phyloP scores from a whole-genome alignment of 2,113 vertebrate genomes.

The Arothron firmamentum region DNA sequence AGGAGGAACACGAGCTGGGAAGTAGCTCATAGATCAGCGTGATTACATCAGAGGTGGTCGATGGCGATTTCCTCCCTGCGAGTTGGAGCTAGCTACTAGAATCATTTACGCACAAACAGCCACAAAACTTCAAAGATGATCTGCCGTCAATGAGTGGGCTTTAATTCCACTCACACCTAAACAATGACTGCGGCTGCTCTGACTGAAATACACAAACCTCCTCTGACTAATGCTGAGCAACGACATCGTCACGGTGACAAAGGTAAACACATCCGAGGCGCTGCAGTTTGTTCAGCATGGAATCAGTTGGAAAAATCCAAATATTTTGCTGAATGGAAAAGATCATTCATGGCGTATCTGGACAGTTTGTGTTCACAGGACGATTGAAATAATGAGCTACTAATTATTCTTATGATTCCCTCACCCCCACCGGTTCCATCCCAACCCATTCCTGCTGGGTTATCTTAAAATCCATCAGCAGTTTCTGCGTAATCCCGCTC shows the following conservation, averaged over 20 bases:
- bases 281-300: conserved; percentile 1
- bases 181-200: neutral
- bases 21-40: conserved; percentile 14
- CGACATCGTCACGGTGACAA: conserved; percentile 12
- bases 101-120: neutral
- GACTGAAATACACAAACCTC: conserved; percentile 8
- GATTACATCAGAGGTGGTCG: conserved; percentile 16
- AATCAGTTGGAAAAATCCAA: neutral
- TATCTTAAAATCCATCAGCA: neutral
- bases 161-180: neutral
- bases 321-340: conserved; percentile 1
- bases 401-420: neutral
- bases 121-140: neutral
- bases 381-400: neutral
- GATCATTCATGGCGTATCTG: conserved; percentile 10
- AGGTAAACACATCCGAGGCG: conserved; percentile 17
- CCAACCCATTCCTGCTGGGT: no score
- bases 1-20: conserved; percentile 11
- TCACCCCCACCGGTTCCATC: no score
- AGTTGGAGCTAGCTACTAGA: neutral
- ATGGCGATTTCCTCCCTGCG: conserved; percentile 18
- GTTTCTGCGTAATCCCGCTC: neutral
- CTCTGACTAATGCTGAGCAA: conserved; percentile 28
- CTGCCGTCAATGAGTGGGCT: conserved; percentile 10
- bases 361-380: neutral